Base-by-base conservation (phyloP, 2,113 vertebrate genomes). In the Apteryx owenii region DNA sequence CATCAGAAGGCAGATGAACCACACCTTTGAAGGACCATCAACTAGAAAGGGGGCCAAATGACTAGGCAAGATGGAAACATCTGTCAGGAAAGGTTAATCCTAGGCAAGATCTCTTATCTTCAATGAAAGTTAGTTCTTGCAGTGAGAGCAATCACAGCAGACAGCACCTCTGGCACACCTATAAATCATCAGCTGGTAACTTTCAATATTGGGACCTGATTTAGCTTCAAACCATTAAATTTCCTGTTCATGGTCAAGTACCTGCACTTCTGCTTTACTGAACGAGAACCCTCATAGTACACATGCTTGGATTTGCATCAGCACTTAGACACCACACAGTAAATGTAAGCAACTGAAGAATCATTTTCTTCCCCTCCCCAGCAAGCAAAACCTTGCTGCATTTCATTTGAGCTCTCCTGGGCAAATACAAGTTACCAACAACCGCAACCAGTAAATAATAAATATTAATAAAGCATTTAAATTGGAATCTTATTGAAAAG, bases 391-490 rank as follows among this genome's bases (percentile, higher is more conserved):
- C 10, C 22, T 53, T 7, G 29, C 23, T 72, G 69, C 20, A 42
- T 75, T 77, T 88, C 54, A 77, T 91, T 46, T 5, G 3, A 85
- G n/a, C 29, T 86, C 54, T 81, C 66, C 48, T 29, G 53, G 66
- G 76, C 36, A 58, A 89, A 85, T 29, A 26, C 38, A 38, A 1
- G 21, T 72, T 65, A 79, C 72, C 48, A 51, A 66, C 36, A 78
- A 88, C 54, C 58, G 66, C 83, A 72, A 85, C 4, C 66, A 76
- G 54, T 36, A 76, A 93, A 79, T 83, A 90, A 94, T 88, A 96
- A 96, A 95, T 95, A 89, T 95, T 96, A 95, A 95, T 93, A 88
- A 95, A 92, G 42, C 16, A 36, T 91, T 91, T 90, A 92, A 90
- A 87, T 40, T 58, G 36, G 53, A 56, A 78, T 93, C 64, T 85